Evolutionary conservation across 1,140 invertebrate species (phyloP).

Genomic region (Dufourea novaeangliae): DNA sequence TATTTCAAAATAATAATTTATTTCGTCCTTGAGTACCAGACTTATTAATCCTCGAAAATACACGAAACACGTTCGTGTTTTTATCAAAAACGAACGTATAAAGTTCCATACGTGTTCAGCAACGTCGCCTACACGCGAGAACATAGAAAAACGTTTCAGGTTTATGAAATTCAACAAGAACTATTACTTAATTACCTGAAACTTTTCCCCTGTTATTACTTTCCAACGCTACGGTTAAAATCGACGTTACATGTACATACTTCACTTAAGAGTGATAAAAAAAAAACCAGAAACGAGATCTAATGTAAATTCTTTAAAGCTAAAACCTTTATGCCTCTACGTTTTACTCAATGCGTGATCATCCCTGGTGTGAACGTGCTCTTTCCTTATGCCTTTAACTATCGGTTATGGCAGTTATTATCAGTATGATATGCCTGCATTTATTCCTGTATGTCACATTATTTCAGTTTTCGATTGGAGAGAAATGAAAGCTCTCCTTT

Average conservation of each 20-base stretch:
- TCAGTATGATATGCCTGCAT: constrained; percentile 37
- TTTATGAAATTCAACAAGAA: neutral
- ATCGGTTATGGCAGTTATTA: constrained; percentile 37
- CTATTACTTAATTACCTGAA: neutral
- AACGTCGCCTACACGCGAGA: neutral
- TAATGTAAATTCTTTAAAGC: neutral
- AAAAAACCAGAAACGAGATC: constrained; percentile 16
- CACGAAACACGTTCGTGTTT: neutral
- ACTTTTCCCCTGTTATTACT: neutral
- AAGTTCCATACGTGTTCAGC: constrained; percentile 16
- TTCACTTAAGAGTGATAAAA: neutral
- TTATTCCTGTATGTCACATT: constrained; percentile 12
- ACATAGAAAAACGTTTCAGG: neutral
- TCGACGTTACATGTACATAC: neutral
- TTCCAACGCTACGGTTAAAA: neutral
- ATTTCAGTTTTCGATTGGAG: neutral
- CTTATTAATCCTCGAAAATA: neutral
- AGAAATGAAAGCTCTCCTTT: neutral
- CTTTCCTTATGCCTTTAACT: neutral
- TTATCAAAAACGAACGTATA: neutral
- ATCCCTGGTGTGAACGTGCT: neutral
- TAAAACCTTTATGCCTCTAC: neutral
- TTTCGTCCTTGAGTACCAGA: neutral
- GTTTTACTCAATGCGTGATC: neutral
- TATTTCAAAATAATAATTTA: neutral